phyloP scores from a whole-genome alignment of 1,140 invertebrate species.

The Bombus pyrosoma region DNA sequence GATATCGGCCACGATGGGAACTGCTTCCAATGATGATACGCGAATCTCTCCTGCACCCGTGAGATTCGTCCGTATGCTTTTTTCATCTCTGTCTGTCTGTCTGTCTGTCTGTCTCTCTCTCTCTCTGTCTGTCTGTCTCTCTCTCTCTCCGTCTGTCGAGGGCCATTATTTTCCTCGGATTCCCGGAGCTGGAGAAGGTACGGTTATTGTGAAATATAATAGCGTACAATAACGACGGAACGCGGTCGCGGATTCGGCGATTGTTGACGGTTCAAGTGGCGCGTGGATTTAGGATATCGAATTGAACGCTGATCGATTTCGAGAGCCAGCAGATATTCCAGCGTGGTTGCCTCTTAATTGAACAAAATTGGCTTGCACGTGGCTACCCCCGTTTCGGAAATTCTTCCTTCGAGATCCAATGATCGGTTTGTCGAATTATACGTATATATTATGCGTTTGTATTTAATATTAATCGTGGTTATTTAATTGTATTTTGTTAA shows the following conservation, averaged over 20 bases:
- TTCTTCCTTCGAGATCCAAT: background rate
- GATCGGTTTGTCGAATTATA: background rate
- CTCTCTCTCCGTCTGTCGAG: no score
- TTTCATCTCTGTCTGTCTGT: background rate
- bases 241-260: conserved; percentile 14
- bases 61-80: background rate
- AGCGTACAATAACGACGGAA: conserved; percentile 1
- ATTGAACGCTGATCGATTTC: background rate
- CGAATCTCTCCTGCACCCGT: background rate
- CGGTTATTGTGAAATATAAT: conserved; percentile 35
- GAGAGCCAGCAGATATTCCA: background rate
- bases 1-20: conserved; percentile 50
- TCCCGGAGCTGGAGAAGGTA: no score
- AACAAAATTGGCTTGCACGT: no score
- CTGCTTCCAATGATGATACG: conserved; percentile 37
- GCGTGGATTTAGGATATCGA: conserved; percentile 20
- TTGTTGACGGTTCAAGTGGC: conserved; percentile 20
- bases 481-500: background rate
- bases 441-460: background rate
- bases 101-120: no score
- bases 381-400: background rate
- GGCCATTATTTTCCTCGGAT: conserved; percentile 9
- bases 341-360: background rate
- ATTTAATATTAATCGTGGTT: background rate
- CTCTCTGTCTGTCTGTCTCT: no score